phyloP scores from a whole-genome alignment of 2,888 invertebrate genomes.

The Perizoma affinitatum region DNA sequence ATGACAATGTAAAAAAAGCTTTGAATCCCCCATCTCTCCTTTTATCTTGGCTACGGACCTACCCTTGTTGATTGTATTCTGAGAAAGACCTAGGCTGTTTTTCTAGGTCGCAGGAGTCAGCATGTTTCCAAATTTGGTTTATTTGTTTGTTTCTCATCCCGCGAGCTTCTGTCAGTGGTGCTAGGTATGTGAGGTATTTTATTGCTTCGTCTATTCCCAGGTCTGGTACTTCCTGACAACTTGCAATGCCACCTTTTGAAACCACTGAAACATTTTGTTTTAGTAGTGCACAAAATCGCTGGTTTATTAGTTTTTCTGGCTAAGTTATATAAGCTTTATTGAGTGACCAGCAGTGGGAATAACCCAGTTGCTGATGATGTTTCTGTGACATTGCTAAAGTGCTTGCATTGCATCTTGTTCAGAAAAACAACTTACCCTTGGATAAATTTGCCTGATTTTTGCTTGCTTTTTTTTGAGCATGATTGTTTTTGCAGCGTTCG shows the following conservation, averaged over 20 bases:
- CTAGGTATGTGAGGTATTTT: slow-evolving; percentile 48
- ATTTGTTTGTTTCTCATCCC: slow-evolving; percentile 65
- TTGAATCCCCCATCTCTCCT: not conserved
- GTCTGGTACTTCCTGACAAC: slow-evolving; percentile 8
- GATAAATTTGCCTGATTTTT: slow-evolving; percentile 22
- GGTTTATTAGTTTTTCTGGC: too few species aligned
- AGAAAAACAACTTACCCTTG: slow-evolving; percentile 10
- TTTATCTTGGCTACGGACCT: slow-evolving; percentile 24
- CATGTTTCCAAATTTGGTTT: slow-evolving; percentile 84
- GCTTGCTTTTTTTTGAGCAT: slow-evolving; percentile 27
- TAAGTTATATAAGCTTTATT: too few species aligned
- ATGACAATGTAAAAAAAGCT: too few species aligned
- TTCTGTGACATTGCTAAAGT: too few species aligned
- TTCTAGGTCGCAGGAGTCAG: slow-evolving; percentile 81
- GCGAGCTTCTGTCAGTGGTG: slow-evolving; percentile 66
- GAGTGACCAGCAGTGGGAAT: too few species aligned
- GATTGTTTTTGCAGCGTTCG: slow-evolving; percentile 25
- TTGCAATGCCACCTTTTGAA: not conserved
- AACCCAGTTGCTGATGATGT: too few species aligned
- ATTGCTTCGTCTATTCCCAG: slow-evolving; percentile 26
- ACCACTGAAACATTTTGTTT: not conserved
- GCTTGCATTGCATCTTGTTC: slow-evolving; percentile 13
- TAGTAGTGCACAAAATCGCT: too few species aligned
- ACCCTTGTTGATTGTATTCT: slow-evolving; percentile 53
- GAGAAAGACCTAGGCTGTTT: slow-evolving; percentile 81